Evolutionary conservation across 2,113 vertebrate species (phyloP).

Genomic region (Phylloscopus whistleri): DNA sequence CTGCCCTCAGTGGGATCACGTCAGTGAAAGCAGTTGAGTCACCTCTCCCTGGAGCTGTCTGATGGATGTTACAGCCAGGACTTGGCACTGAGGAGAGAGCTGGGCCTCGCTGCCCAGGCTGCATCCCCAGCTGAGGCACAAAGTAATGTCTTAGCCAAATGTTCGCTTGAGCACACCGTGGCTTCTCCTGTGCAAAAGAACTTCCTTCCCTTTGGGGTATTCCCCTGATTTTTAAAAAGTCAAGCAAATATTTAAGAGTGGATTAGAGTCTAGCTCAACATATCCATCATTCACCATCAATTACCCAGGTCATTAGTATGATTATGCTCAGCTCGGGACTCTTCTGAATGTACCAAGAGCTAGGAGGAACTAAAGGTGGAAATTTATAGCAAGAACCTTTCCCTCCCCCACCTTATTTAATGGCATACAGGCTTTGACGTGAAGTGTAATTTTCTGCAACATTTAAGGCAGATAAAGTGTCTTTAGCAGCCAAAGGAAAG

Average conservation of each 20-base stretch:
- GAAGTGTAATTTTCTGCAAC: slow-evolving; percentile 72
- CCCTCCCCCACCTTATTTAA: slow-evolving; percentile 29
- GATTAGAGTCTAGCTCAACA: slow-evolving; percentile 58
- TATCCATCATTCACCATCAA: slow-evolving; percentile 64
- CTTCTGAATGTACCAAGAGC: slow-evolving; percentile 16
- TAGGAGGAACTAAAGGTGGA: slow-evolving; percentile 34
- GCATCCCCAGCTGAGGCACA: not conserved
- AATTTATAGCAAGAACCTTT: slow-evolving; percentile 49
- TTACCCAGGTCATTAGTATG: slow-evolving; percentile 63
- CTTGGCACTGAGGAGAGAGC: not conserved
- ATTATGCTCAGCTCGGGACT: slow-evolving; percentile 15
- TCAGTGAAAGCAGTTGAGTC: not conserved
- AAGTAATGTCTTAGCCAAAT: slow-evolving; percentile 56
- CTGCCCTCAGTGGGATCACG: not conserved
- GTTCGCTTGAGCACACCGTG: not conserved
- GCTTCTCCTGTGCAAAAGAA: slow-evolving; percentile 34
- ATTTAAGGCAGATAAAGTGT: slow-evolving; percentile 71
- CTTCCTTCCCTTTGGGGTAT: slow-evolving; percentile 57
- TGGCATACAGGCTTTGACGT: slow-evolving; percentile 62
- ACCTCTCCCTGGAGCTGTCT: slow-evolving; percentile 1
- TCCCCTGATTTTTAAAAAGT: slow-evolving; percentile 57
- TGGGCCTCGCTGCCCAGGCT: not conserved
- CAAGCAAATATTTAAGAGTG: slow-evolving; percentile 63
- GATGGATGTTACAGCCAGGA: slow-evolving; percentile 2
- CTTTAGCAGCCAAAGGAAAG: slow-evolving; percentile 69